Evolutionary conservation across 2,113 vertebrate species (phyloP), one percentile per base, ranked within the genome.

Genomic region (Leptobrachium ailaonicum): DNA sequence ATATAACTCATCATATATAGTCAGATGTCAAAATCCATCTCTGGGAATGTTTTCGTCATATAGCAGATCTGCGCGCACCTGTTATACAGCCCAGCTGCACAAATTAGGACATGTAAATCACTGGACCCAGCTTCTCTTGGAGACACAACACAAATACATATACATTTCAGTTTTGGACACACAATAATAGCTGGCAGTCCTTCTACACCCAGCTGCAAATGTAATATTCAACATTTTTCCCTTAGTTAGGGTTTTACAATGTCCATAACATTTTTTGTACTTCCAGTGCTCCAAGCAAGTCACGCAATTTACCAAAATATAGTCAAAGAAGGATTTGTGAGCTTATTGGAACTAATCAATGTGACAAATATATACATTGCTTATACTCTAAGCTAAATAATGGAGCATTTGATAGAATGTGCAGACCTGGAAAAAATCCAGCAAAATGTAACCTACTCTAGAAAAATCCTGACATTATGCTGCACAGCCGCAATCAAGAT

Each of bases 11-110:
- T 58, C 63, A 58, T 11, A 73, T 58, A 66, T 8, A 44, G 67
- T 80, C 40, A 14, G 71, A 73, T 53, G 70, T 73, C 47, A 41
- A 80, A 66, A 50, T 73, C 66, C 47, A 73, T 41, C 60, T 9
- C 40, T 67, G 41, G 54, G 20, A 73, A 66, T 79, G 77, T 80
- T 41, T 80, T 80, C 50, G 44, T 3, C 41, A 73, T 14, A 73
- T 6, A 73, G 47, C 47, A 50, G 47, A 5, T 50, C 8, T 8
- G 8, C 47, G 47, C 62, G 72, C 79, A 80, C 79, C 72, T 80
- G 79, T 74, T 75, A 40, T 60, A 50, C 56, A n/a, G 67, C 69
- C 76, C 79, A 80, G 71, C 79, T 80, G 79, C 72, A 69, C n/a
- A 62, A 66, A 69, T 80, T 32, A 80, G 67, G 79, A 50, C 64